phyloP scores from a whole-genome alignment of 1,140 invertebrate genomes.

The Drosophila ohnishii region DNA sequence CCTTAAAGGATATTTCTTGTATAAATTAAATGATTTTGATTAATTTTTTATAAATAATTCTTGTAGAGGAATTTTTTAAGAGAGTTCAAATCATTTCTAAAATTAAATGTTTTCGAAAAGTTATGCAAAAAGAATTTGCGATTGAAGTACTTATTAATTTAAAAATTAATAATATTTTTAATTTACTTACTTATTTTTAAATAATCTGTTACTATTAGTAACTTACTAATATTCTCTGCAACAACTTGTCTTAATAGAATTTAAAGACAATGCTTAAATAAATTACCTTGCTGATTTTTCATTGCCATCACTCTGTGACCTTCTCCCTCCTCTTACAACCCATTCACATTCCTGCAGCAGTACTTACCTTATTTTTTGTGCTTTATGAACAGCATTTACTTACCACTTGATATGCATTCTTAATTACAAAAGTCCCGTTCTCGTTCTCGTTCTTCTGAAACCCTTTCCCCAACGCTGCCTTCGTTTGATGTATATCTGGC shows the following conservation, averaged over 20 bases:
- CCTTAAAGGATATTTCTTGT: too few relatives aligned
- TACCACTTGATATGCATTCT: conserved; percentile 65
- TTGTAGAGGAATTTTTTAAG: not conserved
- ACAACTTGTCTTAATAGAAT: not conserved
- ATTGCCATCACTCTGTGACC: too few relatives aligned
- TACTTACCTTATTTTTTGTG: conserved; percentile 28
- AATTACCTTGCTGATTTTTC: not conserved
- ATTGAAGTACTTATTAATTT: too few relatives aligned
- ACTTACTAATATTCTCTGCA: too few relatives aligned
- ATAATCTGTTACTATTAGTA: not conserved
- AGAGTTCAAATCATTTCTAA: not conserved
- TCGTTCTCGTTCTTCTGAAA: not conserved
- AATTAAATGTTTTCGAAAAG: not conserved
- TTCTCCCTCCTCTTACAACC: conserved; percentile 7
- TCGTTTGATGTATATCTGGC: conserved; percentile 60
- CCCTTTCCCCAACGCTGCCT: conserved; percentile 3
- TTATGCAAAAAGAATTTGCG: not conserved
- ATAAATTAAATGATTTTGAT: not conserved
- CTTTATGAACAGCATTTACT: conserved; percentile 53
- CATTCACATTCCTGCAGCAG: conserved; percentile 26
- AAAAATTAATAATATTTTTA: too few relatives aligned
- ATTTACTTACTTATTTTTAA: not conserved
- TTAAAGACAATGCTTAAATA: not conserved
- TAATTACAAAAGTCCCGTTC: conserved; percentile 53
- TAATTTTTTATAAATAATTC: not conserved